These are phyloP conservation scores for Drosophila obscura DNA, from an alignment of 1,140 invertebrate genomes.

Conservation along the genomic window DNA sequence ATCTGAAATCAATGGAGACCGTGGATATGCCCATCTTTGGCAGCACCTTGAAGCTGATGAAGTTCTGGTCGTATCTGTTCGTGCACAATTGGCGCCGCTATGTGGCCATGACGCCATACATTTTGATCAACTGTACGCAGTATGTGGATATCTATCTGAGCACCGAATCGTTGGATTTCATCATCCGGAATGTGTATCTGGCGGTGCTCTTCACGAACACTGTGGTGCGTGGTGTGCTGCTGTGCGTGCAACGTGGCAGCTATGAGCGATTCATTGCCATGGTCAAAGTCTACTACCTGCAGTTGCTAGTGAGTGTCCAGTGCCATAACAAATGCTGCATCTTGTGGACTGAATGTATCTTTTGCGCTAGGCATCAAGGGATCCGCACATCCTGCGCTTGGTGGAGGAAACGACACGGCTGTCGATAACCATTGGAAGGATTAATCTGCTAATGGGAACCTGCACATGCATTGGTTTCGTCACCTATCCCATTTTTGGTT, in stretches of 20 bases:
- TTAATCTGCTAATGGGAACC: conserved; percentile 70
- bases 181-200: conserved; percentile 71
- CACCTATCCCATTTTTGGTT: conserved; percentile 72
- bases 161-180: conserved; percentile 68
- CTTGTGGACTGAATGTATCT: not conserved
- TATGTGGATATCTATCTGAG: conserved; percentile 75
- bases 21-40: conserved; percentile 65
- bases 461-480: conserved; percentile 71
- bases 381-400: conserved; percentile 31
- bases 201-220: conserved; percentile 72
- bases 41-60: conserved; percentile 65
- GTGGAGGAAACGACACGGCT: conserved; percentile 54
- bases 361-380: conserved; percentile 32
- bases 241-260: conserved; percentile 56
- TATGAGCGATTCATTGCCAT: conserved; percentile 61
- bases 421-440: conserved; percentile 57
- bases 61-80: conserved; percentile 75
- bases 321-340: too few relatives aligned
- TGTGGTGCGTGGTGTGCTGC: conserved; percentile 52
- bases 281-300: conserved; percentile 49
- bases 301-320: conserved; percentile 42
- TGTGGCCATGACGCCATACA: conserved; percentile 60
- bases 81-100: conserved; percentile 77
- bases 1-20: conserved; percentile 50
- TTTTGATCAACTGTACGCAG: conserved; percentile 66